Evolutionary conservation across 2,113 vertebrate genomes (phyloP).

Genomic region (Corvus moneduloides): DNA sequence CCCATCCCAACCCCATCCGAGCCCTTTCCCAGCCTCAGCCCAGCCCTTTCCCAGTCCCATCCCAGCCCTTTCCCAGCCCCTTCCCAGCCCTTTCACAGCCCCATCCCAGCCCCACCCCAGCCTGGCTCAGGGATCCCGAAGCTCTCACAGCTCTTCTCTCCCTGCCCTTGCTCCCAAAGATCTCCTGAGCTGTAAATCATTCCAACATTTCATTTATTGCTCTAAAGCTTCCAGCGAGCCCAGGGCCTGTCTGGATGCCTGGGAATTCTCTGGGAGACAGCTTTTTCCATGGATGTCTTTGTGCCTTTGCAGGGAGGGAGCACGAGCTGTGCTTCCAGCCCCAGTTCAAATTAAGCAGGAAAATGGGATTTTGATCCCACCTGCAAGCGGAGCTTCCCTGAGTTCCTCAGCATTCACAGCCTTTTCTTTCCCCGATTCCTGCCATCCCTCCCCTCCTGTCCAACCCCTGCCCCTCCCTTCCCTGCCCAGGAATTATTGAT

Average conservation of each 20-base stretch:
- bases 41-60: background rate
- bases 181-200: background rate
- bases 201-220: slow-evolving; percentile 8
- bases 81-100: no score
- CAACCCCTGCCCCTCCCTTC: background rate
- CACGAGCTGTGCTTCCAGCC: background rate
- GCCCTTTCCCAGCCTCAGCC: no score
- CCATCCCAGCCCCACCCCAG: background rate
- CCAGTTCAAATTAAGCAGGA: slow-evolving; percentile 12
- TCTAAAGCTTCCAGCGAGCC: background rate
- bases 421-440: background rate
- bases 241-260: background rate
- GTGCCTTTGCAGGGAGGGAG: background rate
- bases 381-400: background rate
- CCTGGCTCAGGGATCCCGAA: background rate
- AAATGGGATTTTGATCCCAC: background rate
- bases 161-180: background rate
- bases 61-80: background rate
- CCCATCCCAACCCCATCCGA: no score
- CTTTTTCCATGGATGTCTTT: background rate
- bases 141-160: background rate
- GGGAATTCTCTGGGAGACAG: slow-evolving; percentile 14
- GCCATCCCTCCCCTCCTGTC: background rate
- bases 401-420: background rate
- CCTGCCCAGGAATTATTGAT: slow-evolving; percentile 57